These are phyloP conservation scores for Zygothrica quintamaculata DNA, from an alignment of 2,888 invertebrate species.

Conservation along the genomic window DNA sequence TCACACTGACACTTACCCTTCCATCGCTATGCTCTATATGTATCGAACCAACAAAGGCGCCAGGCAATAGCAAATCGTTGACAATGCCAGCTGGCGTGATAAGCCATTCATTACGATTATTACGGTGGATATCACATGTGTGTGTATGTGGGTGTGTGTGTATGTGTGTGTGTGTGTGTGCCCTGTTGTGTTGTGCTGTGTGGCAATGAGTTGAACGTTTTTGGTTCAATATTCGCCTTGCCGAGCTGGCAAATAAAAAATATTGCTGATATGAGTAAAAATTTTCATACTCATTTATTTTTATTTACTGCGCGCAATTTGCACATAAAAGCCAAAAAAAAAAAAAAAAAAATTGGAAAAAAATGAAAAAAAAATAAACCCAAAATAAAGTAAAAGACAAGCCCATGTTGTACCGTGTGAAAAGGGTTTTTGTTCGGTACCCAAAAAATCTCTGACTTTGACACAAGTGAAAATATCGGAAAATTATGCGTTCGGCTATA, in stretches of 20 bases:
- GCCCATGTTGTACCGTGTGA: conserved; percentile 41
- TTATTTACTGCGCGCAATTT: conserved; percentile 80
- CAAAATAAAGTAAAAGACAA: conserved; percentile 20
- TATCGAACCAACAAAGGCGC: conserved; percentile 77
- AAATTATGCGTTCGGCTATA: conserved; percentile 72
- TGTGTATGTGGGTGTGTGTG: conserved; percentile 6
- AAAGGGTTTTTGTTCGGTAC: conserved; percentile 58
- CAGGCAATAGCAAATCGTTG: conserved; percentile 69
- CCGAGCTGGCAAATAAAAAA: conserved; percentile 69
- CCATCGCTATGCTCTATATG: conserved; percentile 7
- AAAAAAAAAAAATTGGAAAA: conserved; percentile 9
- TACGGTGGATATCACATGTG: conserved; percentile 48
- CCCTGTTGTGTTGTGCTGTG: too few species aligned
- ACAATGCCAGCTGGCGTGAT: conserved; percentile 81
- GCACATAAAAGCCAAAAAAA: conserved; percentile 64
- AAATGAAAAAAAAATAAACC: conserved; percentile 1
- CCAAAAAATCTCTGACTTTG: conserved; percentile 67
- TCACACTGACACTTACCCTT: too few species aligned
- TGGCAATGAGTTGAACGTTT: conserved; percentile 41
- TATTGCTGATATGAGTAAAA: conserved; percentile 79
- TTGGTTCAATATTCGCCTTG: conserved; percentile 25
- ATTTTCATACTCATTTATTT: conserved; percentile 81
- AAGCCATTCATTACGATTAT: conserved; percentile 81
- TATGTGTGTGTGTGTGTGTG: conserved; percentile 23
- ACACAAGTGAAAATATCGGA: conserved; percentile 71